Percentiles rank a stretch among this genome's conserved stretches.
Conservation (phyloP, 2,113 vertebrate species). For the Podarcis raffonei region DNA sequence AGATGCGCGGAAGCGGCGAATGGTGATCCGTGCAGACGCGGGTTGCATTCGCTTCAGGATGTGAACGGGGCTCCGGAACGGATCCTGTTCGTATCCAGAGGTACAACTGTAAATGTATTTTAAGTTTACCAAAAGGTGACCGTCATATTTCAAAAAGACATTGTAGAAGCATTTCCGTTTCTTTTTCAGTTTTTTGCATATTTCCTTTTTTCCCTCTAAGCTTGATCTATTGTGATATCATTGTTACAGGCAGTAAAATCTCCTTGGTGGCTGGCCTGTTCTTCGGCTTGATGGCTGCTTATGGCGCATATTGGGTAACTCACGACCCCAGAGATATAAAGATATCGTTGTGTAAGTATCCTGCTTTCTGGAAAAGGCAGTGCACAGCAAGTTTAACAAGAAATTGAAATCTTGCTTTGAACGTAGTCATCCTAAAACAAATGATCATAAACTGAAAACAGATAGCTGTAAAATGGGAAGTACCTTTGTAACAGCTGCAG, state of each 20-base stretch:
- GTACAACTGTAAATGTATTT: not conserved
- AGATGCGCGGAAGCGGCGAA: no score
- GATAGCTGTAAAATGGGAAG: no score
- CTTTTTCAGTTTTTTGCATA: not conserved
- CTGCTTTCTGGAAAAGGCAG: not conserved
- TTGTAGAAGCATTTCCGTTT: no score
- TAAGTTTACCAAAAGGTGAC: not conserved
- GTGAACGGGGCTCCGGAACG: no score
- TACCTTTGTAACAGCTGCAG: no score
- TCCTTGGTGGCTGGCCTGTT: conserved; percentile 89
- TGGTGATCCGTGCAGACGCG: no score
- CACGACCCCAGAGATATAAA: conserved; percentile 83
- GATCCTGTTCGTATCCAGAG: no score
- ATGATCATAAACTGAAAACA: not conserved
- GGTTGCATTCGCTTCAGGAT: no score
- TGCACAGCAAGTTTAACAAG: not conserved
- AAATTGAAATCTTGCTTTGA: not conserved
- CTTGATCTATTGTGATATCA: not conserved
- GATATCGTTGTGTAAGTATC: conserved; percentile 86
- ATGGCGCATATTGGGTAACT: conserved; percentile 87
- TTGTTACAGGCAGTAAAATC: conserved; percentile 83
- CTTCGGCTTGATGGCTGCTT: conserved; percentile 85
- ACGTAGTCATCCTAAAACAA: not conserved
- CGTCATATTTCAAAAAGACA: not conserved
- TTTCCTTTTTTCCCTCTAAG: not conserved